Percentiles rank a stretch among this genome's conserved stretches.
These are phyloP conservation scores for Triplophysa tibetana DNA, from an alignment of 2,113 vertebrate species.

Conservation along the genomic window DNA sequence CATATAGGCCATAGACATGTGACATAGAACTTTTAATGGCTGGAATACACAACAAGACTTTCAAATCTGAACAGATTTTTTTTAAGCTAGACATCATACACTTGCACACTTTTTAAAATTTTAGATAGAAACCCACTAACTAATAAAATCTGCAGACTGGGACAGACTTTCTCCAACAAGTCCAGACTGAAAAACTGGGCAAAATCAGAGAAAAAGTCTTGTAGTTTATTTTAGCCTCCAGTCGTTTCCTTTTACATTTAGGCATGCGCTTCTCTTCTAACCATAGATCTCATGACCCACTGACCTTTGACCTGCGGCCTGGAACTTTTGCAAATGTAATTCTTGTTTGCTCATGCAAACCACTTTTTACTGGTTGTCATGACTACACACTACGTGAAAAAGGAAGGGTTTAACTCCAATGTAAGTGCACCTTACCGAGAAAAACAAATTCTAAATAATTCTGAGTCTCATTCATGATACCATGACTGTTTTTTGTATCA, in stretches of 20 bases:
- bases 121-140: no score
- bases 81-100: no score
- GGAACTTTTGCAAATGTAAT: not conserved
- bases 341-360: constrained; percentile 19
- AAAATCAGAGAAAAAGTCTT: no score
- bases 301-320: constrained; percentile 1
- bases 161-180: no score
- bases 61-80: no score
- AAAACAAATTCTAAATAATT: not conserved
- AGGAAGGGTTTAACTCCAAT: not conserved
- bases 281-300: not conserved
- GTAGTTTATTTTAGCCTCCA: no score
- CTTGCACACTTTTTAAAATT: no score
- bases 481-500: not conserved
- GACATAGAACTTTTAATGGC: not conserved
- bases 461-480: not conserved
- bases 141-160: no score
- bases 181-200: no score
- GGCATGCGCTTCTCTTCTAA: not conserved
- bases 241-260: not conserved
- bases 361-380: not conserved
- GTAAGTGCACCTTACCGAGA: not conserved
- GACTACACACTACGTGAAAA: not conserved
- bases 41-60: no score
- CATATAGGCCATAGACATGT: no score